A percentile compares a stretch with the other conserved stretches of the same genome.
These are phyloP conservation scores for Anthopleura xanthogrammica DNA, from an alignment of 92 coral and sea anemone species.

Conservation along the genomic window DNA sequence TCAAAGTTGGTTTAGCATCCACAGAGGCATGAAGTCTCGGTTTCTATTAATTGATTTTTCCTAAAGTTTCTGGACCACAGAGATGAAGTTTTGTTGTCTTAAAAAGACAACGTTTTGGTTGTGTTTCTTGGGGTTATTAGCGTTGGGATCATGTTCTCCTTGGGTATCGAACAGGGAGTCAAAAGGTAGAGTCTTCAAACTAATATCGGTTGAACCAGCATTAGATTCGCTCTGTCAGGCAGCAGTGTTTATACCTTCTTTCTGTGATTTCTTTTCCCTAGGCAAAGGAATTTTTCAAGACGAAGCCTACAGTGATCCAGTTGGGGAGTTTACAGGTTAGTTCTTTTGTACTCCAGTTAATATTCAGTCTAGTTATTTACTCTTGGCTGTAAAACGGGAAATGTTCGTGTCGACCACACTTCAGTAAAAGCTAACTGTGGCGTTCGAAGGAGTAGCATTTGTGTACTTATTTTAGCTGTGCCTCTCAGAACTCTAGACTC, in stretches of 20 bases:
- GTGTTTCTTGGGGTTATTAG: slow-evolving; percentile 28
- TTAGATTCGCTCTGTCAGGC: not conserved
- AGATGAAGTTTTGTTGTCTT: slow-evolving; percentile 13
- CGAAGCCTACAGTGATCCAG: slow-evolving; percentile 26
- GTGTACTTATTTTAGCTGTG: not conserved
- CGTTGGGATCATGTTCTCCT: slow-evolving; percentile 2
- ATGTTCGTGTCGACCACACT: not conserved
- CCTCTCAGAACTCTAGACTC: not conserved
- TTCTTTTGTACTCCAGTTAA: not conserved
- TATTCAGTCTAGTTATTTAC: slow-evolving; percentile 5
- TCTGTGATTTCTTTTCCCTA: not conserved
- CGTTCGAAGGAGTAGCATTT: not conserved
- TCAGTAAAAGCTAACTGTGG: not conserved
- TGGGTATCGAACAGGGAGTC: slow-evolving; percentile 26
- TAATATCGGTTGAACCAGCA: not conserved
- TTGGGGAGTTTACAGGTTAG: slow-evolving; percentile 39
- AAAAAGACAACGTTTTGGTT: slow-evolving; percentile 24
- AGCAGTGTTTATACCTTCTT: not conserved
- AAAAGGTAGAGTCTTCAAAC: slow-evolving; percentile 21
- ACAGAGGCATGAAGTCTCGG: slow-evolving; percentile 29
- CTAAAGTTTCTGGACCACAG: slow-evolving; percentile 16
- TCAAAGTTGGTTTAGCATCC: slow-evolving; percentile 24
- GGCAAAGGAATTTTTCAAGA: slow-evolving; percentile 34
- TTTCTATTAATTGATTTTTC: not conserved
- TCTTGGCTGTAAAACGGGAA: slow-evolving; percentile 24